phyloP scores from a whole-genome alignment of 2,113 vertebrate species.

The Brachypodius melanocephalos region DNA sequence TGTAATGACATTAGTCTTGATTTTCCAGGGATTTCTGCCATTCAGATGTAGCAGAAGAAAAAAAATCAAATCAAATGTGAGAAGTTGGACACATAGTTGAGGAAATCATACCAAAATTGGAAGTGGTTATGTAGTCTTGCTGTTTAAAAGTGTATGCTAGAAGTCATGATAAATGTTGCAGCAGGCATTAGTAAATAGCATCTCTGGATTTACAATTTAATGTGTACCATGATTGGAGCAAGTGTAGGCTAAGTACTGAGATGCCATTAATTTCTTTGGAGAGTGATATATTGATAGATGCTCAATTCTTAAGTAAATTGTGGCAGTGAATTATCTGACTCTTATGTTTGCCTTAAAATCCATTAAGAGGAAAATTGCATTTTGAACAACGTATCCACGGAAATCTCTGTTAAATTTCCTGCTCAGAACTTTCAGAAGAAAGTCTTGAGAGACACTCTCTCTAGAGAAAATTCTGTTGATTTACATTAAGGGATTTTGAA shows the following conservation, averaged over 20 bases:
- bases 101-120: background rate
- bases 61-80: background rate
- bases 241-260: background rate
- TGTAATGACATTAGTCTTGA: background rate
- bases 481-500: background rate
- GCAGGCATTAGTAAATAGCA: background rate
- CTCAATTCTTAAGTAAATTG: background rate
- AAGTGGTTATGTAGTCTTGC: background rate
- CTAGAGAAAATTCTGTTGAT: background rate
- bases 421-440: background rate
- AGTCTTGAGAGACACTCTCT: background rate
- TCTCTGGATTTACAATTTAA: background rate
- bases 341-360: background rate
- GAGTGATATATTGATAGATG: background rate
- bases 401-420: background rate
- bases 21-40: conserved; percentile 12
- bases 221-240: background rate
- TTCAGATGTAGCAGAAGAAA: background rate
- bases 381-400: background rate
- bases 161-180: fast-evolving
- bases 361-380: fast-evolving
- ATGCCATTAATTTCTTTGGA: background rate
- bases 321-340: background rate
- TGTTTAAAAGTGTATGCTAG: background rate
- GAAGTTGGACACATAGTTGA: background rate